Evolutionary conservation across 1,140 invertebrate species (phyloP).

Genomic region (Bombus affinis): DNA sequence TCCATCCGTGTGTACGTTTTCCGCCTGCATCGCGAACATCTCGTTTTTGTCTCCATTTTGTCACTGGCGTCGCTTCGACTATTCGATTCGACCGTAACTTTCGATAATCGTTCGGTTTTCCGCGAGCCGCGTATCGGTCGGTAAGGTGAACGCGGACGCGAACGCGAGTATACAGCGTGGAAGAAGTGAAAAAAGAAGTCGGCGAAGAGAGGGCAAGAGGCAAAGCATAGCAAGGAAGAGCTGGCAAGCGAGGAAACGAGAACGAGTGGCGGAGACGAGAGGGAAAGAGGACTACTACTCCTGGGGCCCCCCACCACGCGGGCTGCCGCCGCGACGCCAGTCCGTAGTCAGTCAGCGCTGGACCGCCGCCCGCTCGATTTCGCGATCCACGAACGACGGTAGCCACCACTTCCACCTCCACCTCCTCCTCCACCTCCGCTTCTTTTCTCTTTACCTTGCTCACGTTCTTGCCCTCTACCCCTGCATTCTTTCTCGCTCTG

Average conservation of each 20-base stretch:
- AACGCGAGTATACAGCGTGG: slow-evolving; percentile 35
- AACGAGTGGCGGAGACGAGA: slow-evolving; percentile 61
- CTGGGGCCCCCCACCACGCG: slow-evolving; percentile 78
- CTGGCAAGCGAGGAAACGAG: slow-evolving; percentile 68
- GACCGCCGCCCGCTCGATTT: slow-evolving; percentile 81
- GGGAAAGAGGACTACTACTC: slow-evolving; percentile 69
- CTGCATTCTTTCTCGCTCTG: slow-evolving; percentile 15
- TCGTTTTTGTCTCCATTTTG: no score
- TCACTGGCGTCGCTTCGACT: no score
- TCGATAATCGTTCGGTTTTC: slow-evolving; percentile 8
- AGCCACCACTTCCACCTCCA: slow-evolving; percentile 64
- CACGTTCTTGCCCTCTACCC: slow-evolving; percentile 38
- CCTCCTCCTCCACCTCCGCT: slow-evolving; percentile 61
- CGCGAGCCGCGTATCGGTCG: slow-evolving; percentile 33
- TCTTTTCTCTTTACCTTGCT: slow-evolving; percentile 59
- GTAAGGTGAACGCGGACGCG: slow-evolving; percentile 30
- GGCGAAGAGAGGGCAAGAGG: slow-evolving; percentile 39
- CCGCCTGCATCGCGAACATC: slow-evolving; percentile 4
- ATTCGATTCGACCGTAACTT: not conserved
- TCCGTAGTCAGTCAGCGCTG: slow-evolving; percentile 83
- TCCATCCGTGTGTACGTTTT: not conserved
- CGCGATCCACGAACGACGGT: slow-evolving; percentile 73
- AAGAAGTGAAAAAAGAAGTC: slow-evolving; percentile 45
- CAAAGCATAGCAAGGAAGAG: slow-evolving; percentile 59
- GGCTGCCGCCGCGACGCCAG: slow-evolving; percentile 79